phyloP scores from a whole-genome alignment of 35 echinoderm and acorn worm genomes.

The Amphiura filiformis region DNA sequence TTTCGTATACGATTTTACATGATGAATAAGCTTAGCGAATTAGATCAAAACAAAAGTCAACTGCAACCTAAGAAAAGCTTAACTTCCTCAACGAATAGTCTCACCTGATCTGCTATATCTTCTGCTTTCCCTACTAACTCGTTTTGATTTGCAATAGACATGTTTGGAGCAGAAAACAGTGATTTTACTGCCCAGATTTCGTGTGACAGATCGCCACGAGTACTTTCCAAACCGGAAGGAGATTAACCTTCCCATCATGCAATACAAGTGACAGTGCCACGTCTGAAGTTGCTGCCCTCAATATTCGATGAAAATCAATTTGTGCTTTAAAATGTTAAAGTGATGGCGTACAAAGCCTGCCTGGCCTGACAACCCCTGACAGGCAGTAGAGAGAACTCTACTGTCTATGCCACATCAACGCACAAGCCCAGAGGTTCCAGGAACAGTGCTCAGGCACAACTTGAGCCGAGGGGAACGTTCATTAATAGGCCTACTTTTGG shows the following conservation, averaged over 20 bases:
- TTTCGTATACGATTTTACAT: no score
- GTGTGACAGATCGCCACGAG: not conserved
- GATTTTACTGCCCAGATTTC: not conserved
- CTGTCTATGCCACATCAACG: no score
- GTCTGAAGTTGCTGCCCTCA: no score
- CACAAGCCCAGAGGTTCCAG: no score
- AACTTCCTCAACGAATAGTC: not conserved
- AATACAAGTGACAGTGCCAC: not conserved
- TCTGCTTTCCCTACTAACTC: slow-evolving; percentile 76
- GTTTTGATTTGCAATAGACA: slow-evolving; percentile 32
- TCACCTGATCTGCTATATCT: slow-evolving; percentile 87
- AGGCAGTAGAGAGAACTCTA: no score
- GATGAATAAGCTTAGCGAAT: slow-evolving; percentile 1
- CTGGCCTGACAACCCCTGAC: no score
- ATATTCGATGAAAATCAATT: no score
- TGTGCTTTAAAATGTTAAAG: no score
- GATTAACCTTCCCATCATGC: not conserved
- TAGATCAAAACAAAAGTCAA: not conserved
- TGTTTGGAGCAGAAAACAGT: not conserved
- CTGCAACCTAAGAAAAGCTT: not conserved
- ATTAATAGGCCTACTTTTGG: no score
- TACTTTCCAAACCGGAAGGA: not conserved
- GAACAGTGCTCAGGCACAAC: no score
- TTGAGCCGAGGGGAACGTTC: no score
- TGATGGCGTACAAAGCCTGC: no score